Percentiles rank a stretch among this genome's conserved stretches.
Conservation (phyloP, 2,888 invertebrate species). For the Perizoma affinitatum region DNA sequence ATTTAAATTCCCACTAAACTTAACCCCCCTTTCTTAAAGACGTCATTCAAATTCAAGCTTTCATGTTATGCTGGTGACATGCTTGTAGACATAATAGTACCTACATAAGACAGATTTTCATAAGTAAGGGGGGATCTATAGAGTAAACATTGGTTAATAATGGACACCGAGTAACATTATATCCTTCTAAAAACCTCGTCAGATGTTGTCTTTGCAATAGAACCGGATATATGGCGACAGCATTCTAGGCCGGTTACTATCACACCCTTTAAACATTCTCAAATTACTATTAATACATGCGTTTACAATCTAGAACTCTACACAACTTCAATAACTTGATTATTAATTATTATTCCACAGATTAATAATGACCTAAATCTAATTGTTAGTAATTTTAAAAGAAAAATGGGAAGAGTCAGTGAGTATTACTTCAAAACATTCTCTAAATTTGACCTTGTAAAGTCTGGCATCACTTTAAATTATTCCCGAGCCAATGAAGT, state of each 20-base stretch:
- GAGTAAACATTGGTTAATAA: conserved; percentile 36
- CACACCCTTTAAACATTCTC: conserved; percentile 50
- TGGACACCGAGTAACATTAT: conserved; percentile 47
- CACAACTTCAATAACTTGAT: conserved; percentile 73
- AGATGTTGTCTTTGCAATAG: conserved; percentile 26
- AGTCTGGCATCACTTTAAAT: not conserved
- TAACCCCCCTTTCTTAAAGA: conserved; percentile 15
- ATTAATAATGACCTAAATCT: conserved; percentile 64
- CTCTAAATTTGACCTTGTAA: conserved; percentile 47
- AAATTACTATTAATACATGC: conserved; percentile 56
- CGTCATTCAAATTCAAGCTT: not conserved
- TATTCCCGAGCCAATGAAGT: too few relatives aligned
- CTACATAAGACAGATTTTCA: too few relatives aligned
- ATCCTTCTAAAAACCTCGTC: conserved; percentile 31
- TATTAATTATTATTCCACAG: conserved; percentile 62
- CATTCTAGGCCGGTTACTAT: conserved; percentile 68
- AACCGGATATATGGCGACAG: conserved; percentile 45
- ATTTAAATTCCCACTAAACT: conserved; percentile 36
- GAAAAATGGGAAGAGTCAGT: conserved; percentile 43
- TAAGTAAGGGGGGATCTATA: conserved; percentile 36
- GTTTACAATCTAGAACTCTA: conserved; percentile 65
- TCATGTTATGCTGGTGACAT: too few relatives aligned
- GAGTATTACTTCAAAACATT: conserved; percentile 41
- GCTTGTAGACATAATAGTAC: too few relatives aligned
- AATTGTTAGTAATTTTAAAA: conserved; percentile 70